Base-by-base conservation (phyloP, 2,888 invertebrate genomes). In the Cephus spinipes region DNA sequence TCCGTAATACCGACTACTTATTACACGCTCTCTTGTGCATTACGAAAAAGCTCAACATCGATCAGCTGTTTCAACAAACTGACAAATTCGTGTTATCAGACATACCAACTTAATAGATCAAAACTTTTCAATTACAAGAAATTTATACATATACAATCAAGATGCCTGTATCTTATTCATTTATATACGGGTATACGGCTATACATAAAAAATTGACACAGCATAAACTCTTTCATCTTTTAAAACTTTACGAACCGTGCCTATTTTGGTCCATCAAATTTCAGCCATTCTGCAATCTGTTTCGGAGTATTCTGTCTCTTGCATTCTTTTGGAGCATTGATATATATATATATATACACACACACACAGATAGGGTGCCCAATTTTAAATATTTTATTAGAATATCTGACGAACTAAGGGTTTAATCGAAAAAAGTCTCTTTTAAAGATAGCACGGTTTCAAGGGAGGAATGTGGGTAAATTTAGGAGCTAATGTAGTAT, bases 31-130 rank as follows among this genome's bases (percentile, higher is more conserved):
- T 23, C 9, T 55, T 55, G 6, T 23, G 9, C 9, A 55, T 55
- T 55, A 55, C 55, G 23, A 55, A 55, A 55, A 55, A 55, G 55
- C 55, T 55, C 9, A 55, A 55, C 55, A 23, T 55, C 55, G 71
- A 71, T 71, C 71, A 71, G 71, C 71, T 71, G 71, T 55, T 55
- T 55, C 55, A 40, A 55, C 55, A 55, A 55, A 23, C 55, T 55
- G 23, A 23, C 55, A 55, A 23, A 55, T 55, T 6, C 55, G 6
- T 55, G 55, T 55, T 55, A 55, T 55, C 55, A 55, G 55, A 55
- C 55, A 55, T 55, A 23, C 55, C 55, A 55, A 55, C 55, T 9
- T 55, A 55, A 2, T 23, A 55, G 55, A 55, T 55, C 0, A 55
- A 55, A 55, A 55, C 23, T 55, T 15, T 55, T 55, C 23, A 9